A percentile compares a stretch with the other conserved stretches of the same genome.
Conservation (phyloP, 2,797 vertebrate genomes). For the Phoebastria nigripes region DNA sequence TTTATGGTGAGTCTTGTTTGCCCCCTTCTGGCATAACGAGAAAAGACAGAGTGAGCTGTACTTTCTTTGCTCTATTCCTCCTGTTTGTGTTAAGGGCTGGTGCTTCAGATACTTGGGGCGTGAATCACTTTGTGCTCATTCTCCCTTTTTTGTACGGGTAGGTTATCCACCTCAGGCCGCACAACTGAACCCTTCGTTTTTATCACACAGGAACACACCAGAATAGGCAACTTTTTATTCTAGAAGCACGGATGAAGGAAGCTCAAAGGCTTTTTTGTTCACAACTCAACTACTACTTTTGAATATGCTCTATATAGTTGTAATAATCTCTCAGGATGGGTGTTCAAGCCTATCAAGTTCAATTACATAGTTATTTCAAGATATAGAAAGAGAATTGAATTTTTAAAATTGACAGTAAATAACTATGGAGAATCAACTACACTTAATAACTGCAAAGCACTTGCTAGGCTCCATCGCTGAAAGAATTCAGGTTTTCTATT, state of each 20-base stretch:
- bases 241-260: neutral
- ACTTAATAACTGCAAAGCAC: neutral
- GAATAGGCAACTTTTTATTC: neutral
- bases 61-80: neutral
- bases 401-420: neutral
- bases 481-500: neutral
- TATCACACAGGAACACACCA: neutral
- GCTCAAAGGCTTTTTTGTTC: neutral
- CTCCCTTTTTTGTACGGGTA: rapidly evolving
- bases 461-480: neutral
- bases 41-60: neutral
- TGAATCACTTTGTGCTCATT: rapidly evolving
- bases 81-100: rapidly evolving
- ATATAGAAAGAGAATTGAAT: neutral
- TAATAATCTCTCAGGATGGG: neutral
- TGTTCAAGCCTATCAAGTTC: neutral
- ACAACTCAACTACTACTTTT: neutral
- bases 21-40: slow-evolving; percentile 33
- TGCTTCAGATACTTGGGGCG: neutral
- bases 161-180: neutral
- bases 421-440: neutral
- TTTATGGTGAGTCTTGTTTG: neutral
- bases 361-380: neutral
- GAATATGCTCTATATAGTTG: neutral
- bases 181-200: neutral